phyloP scores from a whole-genome alignment of 2,797 vertebrate genomes.

The Sebastes aleutianus region DNA sequence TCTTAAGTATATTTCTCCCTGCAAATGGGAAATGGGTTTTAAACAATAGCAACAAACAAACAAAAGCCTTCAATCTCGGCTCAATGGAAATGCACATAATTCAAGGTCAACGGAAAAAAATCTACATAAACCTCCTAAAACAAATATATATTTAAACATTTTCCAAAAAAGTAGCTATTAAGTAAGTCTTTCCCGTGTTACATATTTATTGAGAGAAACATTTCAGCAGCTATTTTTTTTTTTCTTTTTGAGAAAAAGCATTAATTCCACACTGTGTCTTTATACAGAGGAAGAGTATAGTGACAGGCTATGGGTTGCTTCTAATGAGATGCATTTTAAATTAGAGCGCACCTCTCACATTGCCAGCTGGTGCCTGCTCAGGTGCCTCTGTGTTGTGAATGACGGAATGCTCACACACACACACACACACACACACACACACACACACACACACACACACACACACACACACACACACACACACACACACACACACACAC shows the following conservation, averaged over 20 bases:
- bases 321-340: slow-evolving; percentile 84
- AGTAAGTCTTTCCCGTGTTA: slow-evolving; percentile 31
- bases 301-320: slow-evolving; percentile 77
- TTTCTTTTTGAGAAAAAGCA: slow-evolving; percentile 41
- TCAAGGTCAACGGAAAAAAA: slow-evolving; percentile 72
- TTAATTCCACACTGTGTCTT: slow-evolving; percentile 68
- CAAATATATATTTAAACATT: slow-evolving; percentile 14
- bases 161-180: slow-evolving; percentile 25
- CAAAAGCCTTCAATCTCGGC: slow-evolving; percentile 81
- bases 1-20: slow-evolving; percentile 96
- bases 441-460: neutral
- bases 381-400: slow-evolving; percentile 78
- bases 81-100: slow-evolving; percentile 70
- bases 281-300: slow-evolving; percentile 53
- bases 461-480: slow-evolving; percentile 10
- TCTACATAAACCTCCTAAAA: slow-evolving; percentile 51
- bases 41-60: slow-evolving; percentile 92
- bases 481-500: slow-evolving; percentile 19
- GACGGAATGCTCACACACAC: slow-evolving; percentile 62
- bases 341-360: slow-evolving; percentile 81
- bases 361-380: slow-evolving; percentile 83
- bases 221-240: slow-evolving; percentile 41
- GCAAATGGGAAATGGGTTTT: slow-evolving; percentile 94
- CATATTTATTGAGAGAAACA: slow-evolving; percentile 51
- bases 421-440: neutral